Evolutionary conservation across 2,113 vertebrate species (phyloP).

Genomic region (Suncus etruscus): DNA sequence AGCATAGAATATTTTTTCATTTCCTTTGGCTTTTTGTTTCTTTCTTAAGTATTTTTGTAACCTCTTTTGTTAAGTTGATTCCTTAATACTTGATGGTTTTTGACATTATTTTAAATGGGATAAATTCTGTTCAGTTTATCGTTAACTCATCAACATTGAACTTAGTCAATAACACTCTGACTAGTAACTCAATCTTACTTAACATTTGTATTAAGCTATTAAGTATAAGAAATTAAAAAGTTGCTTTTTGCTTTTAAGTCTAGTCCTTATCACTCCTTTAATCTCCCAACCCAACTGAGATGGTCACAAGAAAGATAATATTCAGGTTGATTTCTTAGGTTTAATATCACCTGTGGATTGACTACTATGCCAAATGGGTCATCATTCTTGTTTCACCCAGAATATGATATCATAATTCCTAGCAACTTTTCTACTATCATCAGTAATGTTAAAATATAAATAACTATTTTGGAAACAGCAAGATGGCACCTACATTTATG

Average conservation of each 20-base stretch:
- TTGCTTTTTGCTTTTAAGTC: neutral
- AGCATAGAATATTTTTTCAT: too few relatives aligned
- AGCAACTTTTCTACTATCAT: neutral
- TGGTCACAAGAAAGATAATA: neutral
- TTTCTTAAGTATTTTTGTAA: too few relatives aligned
- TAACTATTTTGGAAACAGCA: neutral
- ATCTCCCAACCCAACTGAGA: neutral
- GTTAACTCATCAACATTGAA: neutral
- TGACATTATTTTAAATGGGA: too few relatives aligned
- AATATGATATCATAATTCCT: neutral
- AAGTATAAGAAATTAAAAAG: neutral
- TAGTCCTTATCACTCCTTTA: neutral
- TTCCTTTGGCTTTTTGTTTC: too few relatives aligned
- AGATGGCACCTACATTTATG: neutral
- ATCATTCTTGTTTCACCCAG: neutral
- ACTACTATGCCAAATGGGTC: neutral
- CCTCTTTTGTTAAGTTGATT: too few relatives aligned
- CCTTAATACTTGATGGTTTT: too few relatives aligned
- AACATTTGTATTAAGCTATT: neutral
- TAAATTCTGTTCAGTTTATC: too few relatives aligned
- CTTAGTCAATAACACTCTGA: neutral
- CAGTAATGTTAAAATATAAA: neutral
- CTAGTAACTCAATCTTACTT: neutral
- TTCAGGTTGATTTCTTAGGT: neutral
- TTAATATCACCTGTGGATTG: neutral